Percentiles rank a stretch among this genome's conserved stretches.
Conservation (phyloP, 2,113 vertebrate species). For the Xenus cinereus region DNA sequence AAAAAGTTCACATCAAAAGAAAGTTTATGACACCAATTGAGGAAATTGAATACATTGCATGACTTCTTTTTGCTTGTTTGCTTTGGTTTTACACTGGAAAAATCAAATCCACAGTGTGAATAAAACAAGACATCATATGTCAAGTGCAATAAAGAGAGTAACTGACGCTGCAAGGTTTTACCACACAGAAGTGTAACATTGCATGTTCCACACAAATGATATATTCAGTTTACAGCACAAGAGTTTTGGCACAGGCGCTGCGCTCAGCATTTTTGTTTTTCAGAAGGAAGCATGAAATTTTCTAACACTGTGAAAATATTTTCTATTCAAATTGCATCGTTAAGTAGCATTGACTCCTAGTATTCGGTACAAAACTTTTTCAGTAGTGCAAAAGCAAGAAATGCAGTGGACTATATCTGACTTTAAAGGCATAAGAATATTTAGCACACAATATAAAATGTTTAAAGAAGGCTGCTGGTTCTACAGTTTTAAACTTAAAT, state of each 20-base stretch:
- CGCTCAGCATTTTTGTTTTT: conserved; percentile 56
- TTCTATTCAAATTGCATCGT: conserved; percentile 62
- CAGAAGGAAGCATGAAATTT: conserved; percentile 44
- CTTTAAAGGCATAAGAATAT: conserved; percentile 57
- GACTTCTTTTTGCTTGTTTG: conserved; percentile 39
- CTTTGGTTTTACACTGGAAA: conserved; percentile 67
- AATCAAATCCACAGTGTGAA: conserved; percentile 69
- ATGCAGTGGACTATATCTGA: conserved; percentile 67
- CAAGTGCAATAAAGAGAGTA: conserved; percentile 59
- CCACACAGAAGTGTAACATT: conserved; percentile 71
- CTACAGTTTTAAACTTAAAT: conserved; percentile 60
- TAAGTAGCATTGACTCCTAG: conserved; percentile 68
- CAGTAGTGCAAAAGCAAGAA: conserved; percentile 71
- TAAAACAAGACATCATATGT: conserved; percentile 61
- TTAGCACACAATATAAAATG: conserved; percentile 70
- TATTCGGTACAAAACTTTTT: conserved; percentile 72
- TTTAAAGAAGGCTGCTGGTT: conserved; percentile 54
- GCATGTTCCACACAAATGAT: conserved; percentile 72
- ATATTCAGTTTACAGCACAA: conserved; percentile 67
- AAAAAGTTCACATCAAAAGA: conserved; percentile 77
- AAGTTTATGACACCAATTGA: conserved; percentile 73
- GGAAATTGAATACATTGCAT: conserved; percentile 69
- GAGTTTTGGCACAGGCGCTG: conserved; percentile 65
- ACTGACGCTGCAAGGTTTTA: conserved; percentile 63
- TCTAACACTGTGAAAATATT: conserved; percentile 66